These are phyloP conservation scores for Eueremaeus valkanovi DNA, from an alignment of 2,888 invertebrate genomes.

Conservation along the genomic window DNA sequence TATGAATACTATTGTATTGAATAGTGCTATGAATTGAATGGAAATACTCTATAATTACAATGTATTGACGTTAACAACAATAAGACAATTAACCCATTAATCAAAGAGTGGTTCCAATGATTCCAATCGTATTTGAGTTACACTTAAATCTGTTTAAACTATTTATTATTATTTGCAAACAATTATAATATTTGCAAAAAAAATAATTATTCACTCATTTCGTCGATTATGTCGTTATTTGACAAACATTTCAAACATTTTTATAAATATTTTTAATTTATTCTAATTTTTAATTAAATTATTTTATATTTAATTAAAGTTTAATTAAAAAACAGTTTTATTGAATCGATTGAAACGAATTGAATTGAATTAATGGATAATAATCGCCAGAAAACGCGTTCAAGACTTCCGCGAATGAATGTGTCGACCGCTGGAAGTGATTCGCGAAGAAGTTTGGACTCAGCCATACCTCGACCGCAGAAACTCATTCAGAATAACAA, in stretches of 20 bases:
- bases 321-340: neutral
- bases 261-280: too few species aligned
- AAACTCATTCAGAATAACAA: neutral
- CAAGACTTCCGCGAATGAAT: conserved; percentile 4
- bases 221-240: too few species aligned
- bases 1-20: neutral
- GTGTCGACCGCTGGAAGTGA: neutral
- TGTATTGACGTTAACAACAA: neutral
- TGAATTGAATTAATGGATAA: neutral
- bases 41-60: neutral
- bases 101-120: too few species aligned
- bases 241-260: too few species aligned
- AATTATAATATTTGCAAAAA: too few species aligned
- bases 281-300: too few species aligned
- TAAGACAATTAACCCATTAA: conserved; percentile 4
- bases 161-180: too few species aligned
- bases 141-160: too few species aligned
- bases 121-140: too few species aligned
- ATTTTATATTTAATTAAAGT: too few species aligned
- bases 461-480: neutral
- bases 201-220: too few species aligned
- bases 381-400: neutral
- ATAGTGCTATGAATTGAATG: neutral
- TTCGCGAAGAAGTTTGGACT: neutral
- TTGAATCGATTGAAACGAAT: neutral